phyloP scores from a whole-genome alignment of 2,888 invertebrate genomes.

The Sesia apiformis region DNA sequence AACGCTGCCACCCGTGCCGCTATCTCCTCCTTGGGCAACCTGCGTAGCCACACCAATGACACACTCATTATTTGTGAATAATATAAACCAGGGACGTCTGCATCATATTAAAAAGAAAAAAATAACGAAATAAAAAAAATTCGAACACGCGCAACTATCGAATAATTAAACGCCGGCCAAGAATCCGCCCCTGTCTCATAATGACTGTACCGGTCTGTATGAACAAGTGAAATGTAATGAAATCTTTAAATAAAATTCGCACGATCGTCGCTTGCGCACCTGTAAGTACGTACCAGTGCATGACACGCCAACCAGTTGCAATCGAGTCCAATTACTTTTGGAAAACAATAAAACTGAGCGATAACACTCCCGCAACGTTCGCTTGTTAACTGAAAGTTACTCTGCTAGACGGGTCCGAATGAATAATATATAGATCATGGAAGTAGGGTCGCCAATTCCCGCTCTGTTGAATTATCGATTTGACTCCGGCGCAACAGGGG shows the following conservation, averaged over 20 bases:
- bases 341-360: conserved; percentile 58
- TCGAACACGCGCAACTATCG: no score
- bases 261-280: conserved; percentile 20
- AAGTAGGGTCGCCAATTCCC: conserved; percentile 21
- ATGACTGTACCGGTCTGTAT: conserved; percentile 13
- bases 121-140: not conserved
- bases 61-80: conserved; percentile 46
- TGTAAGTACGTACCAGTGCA: conserved; percentile 59
- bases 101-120: not conserved
- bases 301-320: conserved; percentile 47
- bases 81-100: conserved; percentile 6
- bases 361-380: conserved; percentile 47
- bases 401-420: conserved; percentile 6
- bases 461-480: conserved; percentile 50
- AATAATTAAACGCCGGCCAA: no score
- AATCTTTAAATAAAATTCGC: conserved; percentile 34
- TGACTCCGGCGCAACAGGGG: conserved; percentile 57
- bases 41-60: conserved; percentile 72
- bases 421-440: conserved; percentile 20
- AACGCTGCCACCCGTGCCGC: conserved; percentile 90
- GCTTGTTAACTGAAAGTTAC: conserved; percentile 23
- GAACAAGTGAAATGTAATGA: conserved; percentile 36
- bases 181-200: no score
- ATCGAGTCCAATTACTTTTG: conserved; percentile 57
- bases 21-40: conserved; percentile 90